Evolutionary conservation across 1,140 invertebrate species (phyloP).

Genomic region (Bradysia coprophila): DNA sequence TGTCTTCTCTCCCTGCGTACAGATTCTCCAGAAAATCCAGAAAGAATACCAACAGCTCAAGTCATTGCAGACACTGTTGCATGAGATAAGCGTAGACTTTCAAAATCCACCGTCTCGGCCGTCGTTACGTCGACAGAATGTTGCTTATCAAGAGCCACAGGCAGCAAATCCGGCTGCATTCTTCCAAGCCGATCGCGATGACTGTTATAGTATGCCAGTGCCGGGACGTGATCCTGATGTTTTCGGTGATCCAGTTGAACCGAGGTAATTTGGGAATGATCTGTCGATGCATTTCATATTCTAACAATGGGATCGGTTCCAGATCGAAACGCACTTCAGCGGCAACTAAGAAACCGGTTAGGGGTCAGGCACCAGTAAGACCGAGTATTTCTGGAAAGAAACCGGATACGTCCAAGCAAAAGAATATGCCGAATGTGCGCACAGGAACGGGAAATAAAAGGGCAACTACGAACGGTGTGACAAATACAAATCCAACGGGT

Average conservation of each 20-base stretch:
- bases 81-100: conserved; percentile 21
- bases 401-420: not conserved
- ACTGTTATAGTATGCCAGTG: conserved; percentile 60
- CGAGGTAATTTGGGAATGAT: not conserved
- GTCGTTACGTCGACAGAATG: conserved; percentile 12
- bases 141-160: conserved; percentile 13
- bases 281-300: not conserved
- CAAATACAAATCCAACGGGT: not conserved
- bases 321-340: not conserved
- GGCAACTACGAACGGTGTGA: not conserved
- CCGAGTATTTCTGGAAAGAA: not conserved
- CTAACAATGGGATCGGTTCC: not conserved
- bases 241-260: conserved; percentile 29
- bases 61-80: conserved; percentile 50
- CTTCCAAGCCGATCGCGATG: conserved; percentile 30
- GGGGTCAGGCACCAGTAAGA: conserved; percentile 1
- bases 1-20: not conserved
- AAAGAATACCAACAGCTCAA: conserved; percentile 85
- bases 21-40: conserved; percentile 79
- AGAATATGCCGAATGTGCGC: not conserved
- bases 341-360: conserved; percentile 4
- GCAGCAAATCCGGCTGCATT: conserved; percentile 21
- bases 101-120: conserved; percentile 15
- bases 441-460: not conserved
- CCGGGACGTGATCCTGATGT: conserved; percentile 66